A percentile compares a stretch with the other conserved stretches of the same genome.
Evolutionary conservation across 2,113 vertebrate species (phyloP).

Genomic region (Corythornis vintsioides): DNA sequence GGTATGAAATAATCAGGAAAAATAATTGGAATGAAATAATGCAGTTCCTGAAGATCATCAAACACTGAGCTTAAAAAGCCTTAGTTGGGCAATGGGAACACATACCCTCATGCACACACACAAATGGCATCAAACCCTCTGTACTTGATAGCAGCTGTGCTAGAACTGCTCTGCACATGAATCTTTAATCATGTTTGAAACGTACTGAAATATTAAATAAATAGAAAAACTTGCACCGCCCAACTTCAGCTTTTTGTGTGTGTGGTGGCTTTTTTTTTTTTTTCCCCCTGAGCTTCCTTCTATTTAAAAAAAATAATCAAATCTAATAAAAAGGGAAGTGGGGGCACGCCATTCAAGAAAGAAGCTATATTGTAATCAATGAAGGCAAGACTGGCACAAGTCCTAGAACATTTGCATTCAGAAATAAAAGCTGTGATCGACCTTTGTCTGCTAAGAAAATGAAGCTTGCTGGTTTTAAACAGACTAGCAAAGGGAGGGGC

Average conservation of each 20-base stretch:
- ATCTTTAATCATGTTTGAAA: neutral
- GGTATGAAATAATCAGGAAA: neutral
- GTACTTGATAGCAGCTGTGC: neutral
- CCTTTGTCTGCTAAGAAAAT: slow-evolving; percentile 63
- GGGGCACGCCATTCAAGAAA: slow-evolving; percentile 26
- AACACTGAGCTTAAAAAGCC: neutral
- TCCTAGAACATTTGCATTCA: slow-evolving; percentile 70
- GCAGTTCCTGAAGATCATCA: neutral
- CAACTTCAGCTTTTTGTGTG: neutral
- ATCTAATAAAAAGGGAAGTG: neutral
- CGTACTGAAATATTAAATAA: slow-evolving; percentile 8
- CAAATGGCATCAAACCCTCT: neutral
- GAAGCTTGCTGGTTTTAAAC: slow-evolving; percentile 59
- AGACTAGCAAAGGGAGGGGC: slow-evolving; percentile 54
- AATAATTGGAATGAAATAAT: rapidly evolving
- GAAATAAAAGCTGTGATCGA: slow-evolving; percentile 69
- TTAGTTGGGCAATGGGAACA: neutral
- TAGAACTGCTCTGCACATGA: neutral
- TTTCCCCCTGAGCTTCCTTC: neutral
- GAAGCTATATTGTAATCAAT: slow-evolving; percentile 56
- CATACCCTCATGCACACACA: neutral
- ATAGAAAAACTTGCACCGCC: slow-evolving; percentile 7
- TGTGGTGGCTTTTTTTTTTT: neutral
- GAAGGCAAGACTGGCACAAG: slow-evolving; percentile 65
- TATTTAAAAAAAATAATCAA: neutral